These are phyloP conservation scores for Erebia epiphron DNA, from an alignment of 2,888 invertebrate genomes.

Conservation along the genomic window DNA sequence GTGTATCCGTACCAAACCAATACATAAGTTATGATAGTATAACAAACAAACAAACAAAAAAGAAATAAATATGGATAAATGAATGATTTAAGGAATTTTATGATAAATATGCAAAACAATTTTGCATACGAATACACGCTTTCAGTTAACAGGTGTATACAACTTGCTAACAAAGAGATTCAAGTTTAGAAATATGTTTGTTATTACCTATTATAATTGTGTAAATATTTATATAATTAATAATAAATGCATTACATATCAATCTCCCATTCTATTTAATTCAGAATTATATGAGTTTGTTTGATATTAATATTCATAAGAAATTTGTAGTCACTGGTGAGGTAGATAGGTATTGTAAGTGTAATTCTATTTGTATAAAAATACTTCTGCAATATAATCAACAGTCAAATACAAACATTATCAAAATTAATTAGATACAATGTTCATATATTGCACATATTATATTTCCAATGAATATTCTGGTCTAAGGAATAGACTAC, in stretches of 20 bases:
- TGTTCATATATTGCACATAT: constrained; percentile 75
- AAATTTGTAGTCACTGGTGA: constrained; percentile 65
- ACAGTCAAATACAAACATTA: constrained; percentile 81
- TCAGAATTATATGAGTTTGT: constrained; percentile 29
- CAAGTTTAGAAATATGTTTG: constrained; percentile 16
- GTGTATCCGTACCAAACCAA: constrained; percentile 25
- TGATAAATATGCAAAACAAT: not conserved
- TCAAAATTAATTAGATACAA: constrained; percentile 74
- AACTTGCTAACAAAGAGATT: constrained; percentile 10
- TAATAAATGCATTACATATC: constrained; percentile 26
- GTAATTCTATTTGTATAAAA: constrained; percentile 78
- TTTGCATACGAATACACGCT: constrained; percentile 17
- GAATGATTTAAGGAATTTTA: not conserved
- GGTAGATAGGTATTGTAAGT: constrained; percentile 75
- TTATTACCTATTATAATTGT: constrained; percentile 18
- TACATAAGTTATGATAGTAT: not conserved
- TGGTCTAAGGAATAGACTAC: constrained; percentile 52
- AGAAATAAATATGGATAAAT: not conserved
- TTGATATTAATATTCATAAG: constrained; percentile 37
- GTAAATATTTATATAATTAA: constrained; percentile 31
- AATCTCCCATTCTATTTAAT: constrained; percentile 19
- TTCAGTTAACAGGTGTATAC: constrained; percentile 28
- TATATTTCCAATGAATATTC: constrained; percentile 51
- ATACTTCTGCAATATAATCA: constrained; percentile 81
- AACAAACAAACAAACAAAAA: not conserved